Percentiles rank a stretch among this genome's conserved stretches.
Conservation (phyloP, 1,140 invertebrate genomes). For the Rhagoletis pomonella region DNA sequence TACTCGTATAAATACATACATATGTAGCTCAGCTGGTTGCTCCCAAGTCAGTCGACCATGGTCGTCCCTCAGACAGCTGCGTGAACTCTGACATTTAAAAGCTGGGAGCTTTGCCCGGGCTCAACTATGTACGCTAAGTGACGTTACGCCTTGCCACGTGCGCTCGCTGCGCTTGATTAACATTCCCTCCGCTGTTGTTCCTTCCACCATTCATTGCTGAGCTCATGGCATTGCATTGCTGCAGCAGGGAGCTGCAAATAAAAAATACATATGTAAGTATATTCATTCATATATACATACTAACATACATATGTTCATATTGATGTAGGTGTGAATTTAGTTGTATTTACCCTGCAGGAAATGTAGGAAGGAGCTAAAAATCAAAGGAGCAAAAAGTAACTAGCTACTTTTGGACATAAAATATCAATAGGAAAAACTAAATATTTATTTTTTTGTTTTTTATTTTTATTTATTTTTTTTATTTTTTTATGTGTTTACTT, state of each 20-base stretch:
- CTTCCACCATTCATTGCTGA: not conserved
- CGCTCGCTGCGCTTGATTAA: not conserved
- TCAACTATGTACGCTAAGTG: not conserved
- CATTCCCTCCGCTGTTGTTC: not conserved
- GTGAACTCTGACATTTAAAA: slow-evolving; percentile 48
- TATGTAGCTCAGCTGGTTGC: not conserved
- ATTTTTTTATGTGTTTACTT: too few species aligned
- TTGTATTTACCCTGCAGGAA: not conserved
- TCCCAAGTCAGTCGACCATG: not conserved
- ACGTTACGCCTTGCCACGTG: slow-evolving; percentile 4
- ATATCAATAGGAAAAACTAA: too few species aligned
- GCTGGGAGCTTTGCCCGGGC: slow-evolving; percentile 51
- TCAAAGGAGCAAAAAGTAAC: too few species aligned
- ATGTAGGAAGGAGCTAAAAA: not conserved
- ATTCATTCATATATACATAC: too few species aligned
- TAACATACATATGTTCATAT: too few species aligned
- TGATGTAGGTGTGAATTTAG: not conserved
- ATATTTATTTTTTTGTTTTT: too few species aligned
- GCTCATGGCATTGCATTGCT: not conserved
- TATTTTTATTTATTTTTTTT: too few species aligned
- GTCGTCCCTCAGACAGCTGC: not conserved
- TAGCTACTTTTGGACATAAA: too few species aligned
- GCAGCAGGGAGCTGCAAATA: not conserved
- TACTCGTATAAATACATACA: too few species aligned
- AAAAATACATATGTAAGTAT: not conserved